Evolutionary conservation across 2,113 vertebrate species (phyloP).

Genomic region (Syngnathus scovelli): DNA sequence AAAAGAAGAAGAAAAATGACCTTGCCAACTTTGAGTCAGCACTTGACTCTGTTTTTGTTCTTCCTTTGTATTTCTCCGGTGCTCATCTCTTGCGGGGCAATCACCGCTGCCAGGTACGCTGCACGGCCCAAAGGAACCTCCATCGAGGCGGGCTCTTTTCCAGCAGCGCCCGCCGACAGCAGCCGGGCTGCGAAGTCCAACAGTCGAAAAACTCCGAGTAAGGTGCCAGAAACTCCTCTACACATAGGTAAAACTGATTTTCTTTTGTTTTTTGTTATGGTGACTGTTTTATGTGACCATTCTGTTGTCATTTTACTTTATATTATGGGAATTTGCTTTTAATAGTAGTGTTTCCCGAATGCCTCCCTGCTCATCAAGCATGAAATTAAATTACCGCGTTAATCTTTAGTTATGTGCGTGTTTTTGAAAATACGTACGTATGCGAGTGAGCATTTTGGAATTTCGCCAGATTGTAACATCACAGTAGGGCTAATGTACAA

Average conservation of each 20-base stretch:
- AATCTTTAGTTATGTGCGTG: neutral
- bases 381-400: neutral
- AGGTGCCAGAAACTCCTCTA: constrained; percentile 24
- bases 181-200: neutral
- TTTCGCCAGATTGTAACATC: no score
- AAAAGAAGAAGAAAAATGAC: neutral
- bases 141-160: neutral
- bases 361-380: neutral
- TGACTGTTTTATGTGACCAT: neutral
- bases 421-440: constrained; percentile 13
- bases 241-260: constrained; percentile 47
- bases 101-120: neutral
- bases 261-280: no score
- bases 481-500: no score
- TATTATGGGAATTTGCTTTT: no score
- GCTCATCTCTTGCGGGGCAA: neutral
- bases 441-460: no score
- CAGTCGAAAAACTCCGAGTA: neutral
- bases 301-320: neutral
- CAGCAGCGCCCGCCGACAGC: neutral
- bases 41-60: constrained; percentile 20
- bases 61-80: constrained; percentile 7
- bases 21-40: constrained; percentile 37
- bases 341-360: no score
- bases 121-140: neutral